Base-by-base conservation (phyloP, 2,888 invertebrate genomes). In the Nowickia ferox region DNA sequence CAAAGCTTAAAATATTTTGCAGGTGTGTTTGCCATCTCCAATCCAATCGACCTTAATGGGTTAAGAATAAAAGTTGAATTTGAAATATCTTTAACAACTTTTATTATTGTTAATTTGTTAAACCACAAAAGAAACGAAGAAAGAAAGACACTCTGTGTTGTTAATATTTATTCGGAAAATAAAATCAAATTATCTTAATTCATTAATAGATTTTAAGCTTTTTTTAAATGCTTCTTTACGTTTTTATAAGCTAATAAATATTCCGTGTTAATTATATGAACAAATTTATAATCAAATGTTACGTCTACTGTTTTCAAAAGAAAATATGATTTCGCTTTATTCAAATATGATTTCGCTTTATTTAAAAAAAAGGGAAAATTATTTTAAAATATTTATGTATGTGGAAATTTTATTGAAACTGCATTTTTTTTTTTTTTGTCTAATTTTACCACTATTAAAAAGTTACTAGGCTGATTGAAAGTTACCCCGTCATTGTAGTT, bases 311-410 rank as follows among this genome's bases (percentile, higher is more conserved):
- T 51, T 30, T 55, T 46, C 1, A 19, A 10, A 30, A 66, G 15
- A 51, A 69, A 13, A 59, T 22, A 48, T 63, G 44, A 17, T 69
- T 79, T 71, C 15, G 5, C 48, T 46, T 63, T 69, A 13, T 51
- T 63, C 3, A 13, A 51, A 71, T 19, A 48, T 38, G 2, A n/a
- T n/a, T n/a, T n/a, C n/a, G n/a, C n/a, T n/a, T n/a, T n/a, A n/a
- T 22, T 46, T 30, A 1, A 30, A 9, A 55, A 63, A 48, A 71
- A 71, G 72, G 5, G 40, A 72, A 79, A 71, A 71, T 55, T 1
- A 44, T 46, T 71, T 51, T 42, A 0, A 63, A 71, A 71, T 61
- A 61, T 78, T 69, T 78, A 53, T 78, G 30, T 44, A 65, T 78
- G 30, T 44, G 22, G 22, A 72, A 38, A 63, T 79, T 78, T 51